Evolutionary conservation across 2,888 invertebrate species (phyloP).

Genomic region (Eubasilissa splendida): DNA sequence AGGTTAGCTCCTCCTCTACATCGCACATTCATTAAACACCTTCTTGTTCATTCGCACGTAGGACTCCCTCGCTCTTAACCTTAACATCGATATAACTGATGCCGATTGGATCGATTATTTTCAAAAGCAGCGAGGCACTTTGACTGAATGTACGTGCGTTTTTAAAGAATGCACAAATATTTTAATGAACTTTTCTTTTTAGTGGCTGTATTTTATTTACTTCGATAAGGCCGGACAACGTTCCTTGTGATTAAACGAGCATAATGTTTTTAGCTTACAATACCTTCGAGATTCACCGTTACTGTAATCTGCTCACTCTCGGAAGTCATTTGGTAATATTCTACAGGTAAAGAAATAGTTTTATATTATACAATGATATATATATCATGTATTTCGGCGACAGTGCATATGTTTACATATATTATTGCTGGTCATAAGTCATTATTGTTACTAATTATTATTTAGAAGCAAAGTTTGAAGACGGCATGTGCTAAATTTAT

Average conservation of each 20-base stretch:
- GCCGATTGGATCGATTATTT: not conserved
- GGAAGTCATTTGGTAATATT: constrained; percentile 10
- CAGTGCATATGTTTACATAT: too few species aligned
- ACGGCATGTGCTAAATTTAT: too few species aligned
- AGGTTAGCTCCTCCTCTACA: too few species aligned
- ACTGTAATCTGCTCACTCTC: not conserved
- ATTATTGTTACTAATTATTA: too few species aligned
- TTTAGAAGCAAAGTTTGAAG: too few species aligned
- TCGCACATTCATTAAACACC: too few species aligned
- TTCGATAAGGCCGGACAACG: not conserved
- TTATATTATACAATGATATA: not conserved
- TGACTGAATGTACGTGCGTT: not conserved
- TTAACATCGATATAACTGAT: not conserved
- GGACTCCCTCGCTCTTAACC: too few species aligned
- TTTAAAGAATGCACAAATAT: not conserved
- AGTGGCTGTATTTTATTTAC: not conserved
- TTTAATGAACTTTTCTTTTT: not conserved
- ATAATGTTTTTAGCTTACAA: constrained; percentile 10
- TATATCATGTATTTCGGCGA: too few species aligned
- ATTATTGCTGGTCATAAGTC: too few species aligned
- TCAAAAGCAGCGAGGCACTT: not conserved
- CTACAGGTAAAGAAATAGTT: not conserved
- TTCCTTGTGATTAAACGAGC: not conserved
- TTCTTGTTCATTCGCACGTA: too few species aligned
- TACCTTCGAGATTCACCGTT: constrained; percentile 25